Evolutionary conservation across 2,888 invertebrate genomes (phyloP).

Genomic region (Hartigia nigra): DNA sequence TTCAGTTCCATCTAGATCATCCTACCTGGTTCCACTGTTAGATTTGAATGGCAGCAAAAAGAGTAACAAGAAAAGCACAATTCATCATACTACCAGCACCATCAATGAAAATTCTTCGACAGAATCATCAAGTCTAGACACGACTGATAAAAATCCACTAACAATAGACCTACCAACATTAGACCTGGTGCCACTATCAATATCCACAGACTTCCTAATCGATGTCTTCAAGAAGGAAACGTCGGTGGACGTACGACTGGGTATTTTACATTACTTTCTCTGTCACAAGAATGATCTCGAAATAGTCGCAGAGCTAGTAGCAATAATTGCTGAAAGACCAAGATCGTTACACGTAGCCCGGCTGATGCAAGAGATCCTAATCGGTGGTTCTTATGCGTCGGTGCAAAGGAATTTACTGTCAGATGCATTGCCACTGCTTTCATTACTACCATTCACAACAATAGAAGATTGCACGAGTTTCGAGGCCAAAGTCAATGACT

Average conservation of each 20-base stretch:
- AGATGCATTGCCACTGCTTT: conserved; percentile 77
- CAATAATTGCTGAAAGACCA: conserved; percentile 72
- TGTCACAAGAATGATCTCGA: conserved; percentile 82
- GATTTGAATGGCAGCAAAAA: conserved; percentile 60
- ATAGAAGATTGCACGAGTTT: conserved; percentile 70
- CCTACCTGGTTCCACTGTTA: conserved; percentile 76
- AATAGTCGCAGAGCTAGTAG: conserved; percentile 77
- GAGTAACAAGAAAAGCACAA: conserved; percentile 58
- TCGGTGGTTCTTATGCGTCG: conserved; percentile 78
- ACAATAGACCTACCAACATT: conserved; percentile 78
- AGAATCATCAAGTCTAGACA: background rate
- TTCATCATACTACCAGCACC: background rate
- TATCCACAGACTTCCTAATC: conserved; percentile 75
- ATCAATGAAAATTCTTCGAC: background rate
- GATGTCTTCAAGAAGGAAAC: conserved; percentile 77
- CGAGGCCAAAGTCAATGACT: conserved; percentile 72
- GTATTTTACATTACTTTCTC: conserved; percentile 85
- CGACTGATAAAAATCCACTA: conserved; percentile 12
- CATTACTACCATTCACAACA: conserved; percentile 79
- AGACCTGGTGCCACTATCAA: conserved; percentile 76
- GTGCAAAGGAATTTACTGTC: conserved; percentile 78
- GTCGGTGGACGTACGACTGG: conserved; percentile 78
- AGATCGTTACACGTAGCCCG: conserved; percentile 74
- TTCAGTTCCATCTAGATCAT: conserved; percentile 69
- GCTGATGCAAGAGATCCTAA: conserved; percentile 84